These are phyloP conservation scores for Metacarcinus magister DNA, from an alignment of 2,888 invertebrate species.

Conservation along the genomic window DNA sequence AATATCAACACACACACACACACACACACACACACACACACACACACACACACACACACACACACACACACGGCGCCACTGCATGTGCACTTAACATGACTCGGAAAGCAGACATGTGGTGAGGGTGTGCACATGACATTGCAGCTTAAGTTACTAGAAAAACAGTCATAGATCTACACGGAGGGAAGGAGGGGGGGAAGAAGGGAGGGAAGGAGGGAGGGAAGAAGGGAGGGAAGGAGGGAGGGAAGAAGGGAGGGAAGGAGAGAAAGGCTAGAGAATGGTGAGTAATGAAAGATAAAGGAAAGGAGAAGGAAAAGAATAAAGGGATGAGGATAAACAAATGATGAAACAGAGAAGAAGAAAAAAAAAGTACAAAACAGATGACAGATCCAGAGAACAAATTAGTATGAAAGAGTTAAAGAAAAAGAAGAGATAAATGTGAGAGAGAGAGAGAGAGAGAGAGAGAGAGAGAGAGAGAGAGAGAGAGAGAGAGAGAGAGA, in stretches of 20 bases:
- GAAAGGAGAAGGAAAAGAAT: not conserved
- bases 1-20: slow-evolving; percentile 19
- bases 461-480: not conserved
- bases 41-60: slow-evolving; percentile 40
- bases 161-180: slow-evolving; percentile 43
- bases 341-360: not conserved
- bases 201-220: not conserved
- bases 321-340: not conserved
- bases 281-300: too few species aligned
- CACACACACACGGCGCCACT: not conserved
- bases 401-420: not conserved
- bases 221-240: not conserved
- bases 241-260: too few species aligned
- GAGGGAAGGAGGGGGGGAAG: not conserved
- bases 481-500: not conserved
- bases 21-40: slow-evolving; percentile 36
- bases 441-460: slow-evolving; percentile 38
- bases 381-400: too few species aligned
- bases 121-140: slow-evolving; percentile 35
- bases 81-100: slow-evolving; percentile 28
- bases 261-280: not conserved
- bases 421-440: not conserved
- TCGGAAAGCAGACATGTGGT: slow-evolving; percentile 39
- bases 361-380: not conserved
- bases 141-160: slow-evolving; percentile 36